phyloP scores from a whole-genome alignment of 1,140 invertebrate genomes.

The Zaprionus tsacasi region DNA sequence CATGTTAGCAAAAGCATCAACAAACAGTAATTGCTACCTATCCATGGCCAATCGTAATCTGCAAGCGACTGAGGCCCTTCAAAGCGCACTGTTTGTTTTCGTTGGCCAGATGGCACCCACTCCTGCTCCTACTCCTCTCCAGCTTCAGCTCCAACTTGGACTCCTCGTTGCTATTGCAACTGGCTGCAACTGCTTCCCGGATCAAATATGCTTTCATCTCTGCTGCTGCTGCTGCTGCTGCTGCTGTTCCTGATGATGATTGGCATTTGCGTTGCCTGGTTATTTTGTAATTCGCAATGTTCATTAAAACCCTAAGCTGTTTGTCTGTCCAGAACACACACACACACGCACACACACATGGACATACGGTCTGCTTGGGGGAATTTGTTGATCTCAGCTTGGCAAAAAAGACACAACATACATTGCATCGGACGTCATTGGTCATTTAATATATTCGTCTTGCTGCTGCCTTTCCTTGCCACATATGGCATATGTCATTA shows the following conservation, averaged over 20 bases:
- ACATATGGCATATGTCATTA: slow-evolving; percentile 28
- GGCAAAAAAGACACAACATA: slow-evolving; percentile 64
- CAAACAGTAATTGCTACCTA: slow-evolving; percentile 82
- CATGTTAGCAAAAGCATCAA: slow-evolving; percentile 71
- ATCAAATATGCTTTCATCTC: slow-evolving; percentile 23
- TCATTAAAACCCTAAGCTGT: slow-evolving; percentile 80
- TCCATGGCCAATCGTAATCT: slow-evolving; percentile 46
- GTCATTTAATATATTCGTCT: slow-evolving; percentile 5
- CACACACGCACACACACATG: too few species aligned
- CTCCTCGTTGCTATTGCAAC: not conserved
- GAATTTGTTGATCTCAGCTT: slow-evolving; percentile 48
- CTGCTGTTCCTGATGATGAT: slow-evolving; percentile 14
- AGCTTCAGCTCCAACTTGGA: not conserved
- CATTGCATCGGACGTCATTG: slow-evolving; percentile 64
- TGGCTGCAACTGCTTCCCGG: slow-evolving; percentile 23
- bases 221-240: slow-evolving; percentile 2
- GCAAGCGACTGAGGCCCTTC: slow-evolving; percentile 65
- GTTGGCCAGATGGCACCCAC: slow-evolving; percentile 1
- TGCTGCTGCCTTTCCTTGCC: slow-evolving; percentile 4
- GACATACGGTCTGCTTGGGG: slow-evolving; percentile 23
- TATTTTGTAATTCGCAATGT: slow-evolving; percentile 51
- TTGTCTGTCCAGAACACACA: slow-evolving; percentile 57
- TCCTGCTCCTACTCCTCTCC: too few species aligned
- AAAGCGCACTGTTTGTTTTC: slow-evolving; percentile 63
- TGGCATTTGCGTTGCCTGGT: slow-evolving; percentile 7